Conservation (phyloP, 2,797 vertebrate species). For the Parauchenoglanis punctatus region DNA sequence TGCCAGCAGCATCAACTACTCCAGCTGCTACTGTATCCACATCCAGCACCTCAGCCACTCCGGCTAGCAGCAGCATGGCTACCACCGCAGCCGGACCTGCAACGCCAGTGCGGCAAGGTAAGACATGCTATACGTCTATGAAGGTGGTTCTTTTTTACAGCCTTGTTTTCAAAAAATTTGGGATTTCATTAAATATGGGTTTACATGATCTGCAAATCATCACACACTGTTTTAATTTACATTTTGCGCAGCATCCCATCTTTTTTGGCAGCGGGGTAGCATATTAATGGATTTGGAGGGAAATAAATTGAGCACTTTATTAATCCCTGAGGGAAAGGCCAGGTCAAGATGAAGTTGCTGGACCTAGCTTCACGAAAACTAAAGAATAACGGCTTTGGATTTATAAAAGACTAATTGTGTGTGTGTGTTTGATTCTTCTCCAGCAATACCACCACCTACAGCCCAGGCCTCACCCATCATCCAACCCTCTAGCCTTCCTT, state of each 20-base stretch:
- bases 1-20: slow-evolving; percentile 66
- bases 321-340: neutral
- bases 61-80: slow-evolving; percentile 36
- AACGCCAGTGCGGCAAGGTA: slow-evolving; percentile 86
- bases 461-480: slow-evolving; percentile 65
- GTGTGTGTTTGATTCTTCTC: slow-evolving; percentile 16
- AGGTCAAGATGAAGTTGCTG: neutral
- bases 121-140: neutral
- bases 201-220: too few species aligned
- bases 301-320: neutral
- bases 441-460: slow-evolving; percentile 68
- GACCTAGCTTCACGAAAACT: neutral
- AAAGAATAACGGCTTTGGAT: neutral
- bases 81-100: slow-evolving; percentile 66
- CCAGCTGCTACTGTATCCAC: slow-evolving; percentile 64
- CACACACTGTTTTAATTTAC: too few species aligned
- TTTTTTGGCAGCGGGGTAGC: too few species aligned
- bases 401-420: neutral
- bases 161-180: too few species aligned
- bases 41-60: slow-evolving; percentile 48
- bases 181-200: too few species aligned
- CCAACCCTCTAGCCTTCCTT: slow-evolving; percentile 38
- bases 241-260: too few species aligned
- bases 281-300: neutral
- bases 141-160: neutral